Evolutionary conservation across 2,888 invertebrate genomes (phyloP), one percentile per base, ranked within the genome.

Genomic region (Cylindroiulus punctatus): DNA sequence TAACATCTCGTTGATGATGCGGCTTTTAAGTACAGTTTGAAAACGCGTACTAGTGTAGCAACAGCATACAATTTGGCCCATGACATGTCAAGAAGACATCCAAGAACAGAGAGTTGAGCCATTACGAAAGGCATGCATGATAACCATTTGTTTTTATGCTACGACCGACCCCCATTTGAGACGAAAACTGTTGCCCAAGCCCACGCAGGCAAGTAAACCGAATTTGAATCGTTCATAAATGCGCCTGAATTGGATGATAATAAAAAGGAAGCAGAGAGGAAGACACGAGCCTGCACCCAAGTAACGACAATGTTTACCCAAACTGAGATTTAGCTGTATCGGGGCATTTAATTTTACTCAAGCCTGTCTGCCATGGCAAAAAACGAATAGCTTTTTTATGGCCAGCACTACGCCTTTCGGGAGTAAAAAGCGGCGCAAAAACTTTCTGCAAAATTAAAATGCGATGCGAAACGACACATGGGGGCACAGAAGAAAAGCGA

Each of bases 241-340:
- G 76, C 14, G 76, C 76, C 17, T 76, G 30, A 76, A 76, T 30
- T 76, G 30, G 76, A 76, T 32, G 76, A 76, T 76, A 30, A 76
- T 76, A 76, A 76, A 76, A 76, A 76, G 76, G 76, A 76, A 76
- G 76, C 76, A 76, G 76, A 76, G 30, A 76, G 76, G 76, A 76
- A 76, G 76, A 76, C 76, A 30, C 17, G 76, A 30, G 76, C 17
- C 14, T 76, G 76, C 30, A 30, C 76, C 4, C 17, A 30, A 32
- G 76, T 76, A 76, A 76, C 76, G 76, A 76, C 76, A 17, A 26
- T 76, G 76, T 76, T 76, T 30, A 76, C 30, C 76, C 14, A 76
- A 76, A 76, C 76, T 12, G 12, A 76, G 30, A 76, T 76, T 76
- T 76, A 65, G 65, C 26, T 65, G 65, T 65, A 26, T 22, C 22